phyloP scores from a whole-genome alignment of 1,140 invertebrate genomes.

The Bradysia coprophila region DNA sequence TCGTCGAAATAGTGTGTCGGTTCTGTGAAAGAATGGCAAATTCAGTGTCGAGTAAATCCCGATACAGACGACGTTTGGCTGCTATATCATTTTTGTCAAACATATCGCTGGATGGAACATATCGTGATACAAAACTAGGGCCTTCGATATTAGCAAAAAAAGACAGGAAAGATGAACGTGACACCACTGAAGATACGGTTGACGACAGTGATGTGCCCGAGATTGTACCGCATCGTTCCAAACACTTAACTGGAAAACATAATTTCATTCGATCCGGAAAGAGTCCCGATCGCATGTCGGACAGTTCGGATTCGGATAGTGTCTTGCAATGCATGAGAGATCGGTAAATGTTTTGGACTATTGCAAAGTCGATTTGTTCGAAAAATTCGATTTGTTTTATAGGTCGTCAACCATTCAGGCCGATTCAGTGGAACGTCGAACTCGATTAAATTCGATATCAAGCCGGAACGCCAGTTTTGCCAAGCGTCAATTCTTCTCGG shows the following conservation, averaged over 20 bases:
- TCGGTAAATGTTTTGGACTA: background rate
- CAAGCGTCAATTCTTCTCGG: background rate
- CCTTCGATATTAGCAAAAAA: conserved; percentile 8
- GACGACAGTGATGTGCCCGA: conserved; percentile 7
- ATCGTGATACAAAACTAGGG: conserved; percentile 61
- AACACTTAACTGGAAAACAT: conserved; percentile 21
- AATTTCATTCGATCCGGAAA: conserved; percentile 8
- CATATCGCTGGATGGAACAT: conserved; percentile 83
- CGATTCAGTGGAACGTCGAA: background rate
- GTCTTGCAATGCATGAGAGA: conserved; percentile 9
- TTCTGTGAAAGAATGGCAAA: conserved; percentile 1
- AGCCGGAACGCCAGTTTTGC: background rate
- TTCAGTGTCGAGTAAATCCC: conserved; percentile 12
- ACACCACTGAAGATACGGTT: conserved; percentile 19
- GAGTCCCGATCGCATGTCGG: conserved; percentile 31
- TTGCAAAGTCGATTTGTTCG: too few relatives aligned
- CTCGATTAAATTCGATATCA: background rate
- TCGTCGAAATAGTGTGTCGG: too few relatives aligned
- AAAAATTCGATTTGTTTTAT: background rate
- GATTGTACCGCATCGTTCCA: background rate
- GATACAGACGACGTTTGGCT: conserved; percentile 51
- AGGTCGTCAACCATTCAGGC: background rate
- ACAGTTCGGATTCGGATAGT: conserved; percentile 48
- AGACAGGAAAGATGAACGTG: conserved; percentile 8
- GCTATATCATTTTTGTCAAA: conserved; percentile 83